Evolutionary conservation across 30 jellyfish, hydroid and myxozoan genomes (phyloP).

Genomic region (Chironex yamaguchii): DNA sequence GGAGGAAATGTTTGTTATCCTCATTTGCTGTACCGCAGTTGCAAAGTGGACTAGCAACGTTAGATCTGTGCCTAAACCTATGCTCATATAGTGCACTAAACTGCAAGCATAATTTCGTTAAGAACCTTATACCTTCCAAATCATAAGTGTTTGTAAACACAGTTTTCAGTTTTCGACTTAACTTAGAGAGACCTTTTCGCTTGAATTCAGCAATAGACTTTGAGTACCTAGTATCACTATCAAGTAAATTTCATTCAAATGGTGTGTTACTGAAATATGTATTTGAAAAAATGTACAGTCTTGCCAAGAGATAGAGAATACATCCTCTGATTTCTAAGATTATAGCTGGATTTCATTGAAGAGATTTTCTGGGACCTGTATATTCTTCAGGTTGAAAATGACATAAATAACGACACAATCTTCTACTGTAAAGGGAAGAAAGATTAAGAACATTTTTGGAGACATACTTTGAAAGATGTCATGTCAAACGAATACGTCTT

Average conservation of each 20-base stretch:
- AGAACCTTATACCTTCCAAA: no score
- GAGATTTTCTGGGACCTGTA: slow-evolving; percentile 39
- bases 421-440: background rate
- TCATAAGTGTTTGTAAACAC: no score
- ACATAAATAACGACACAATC: slow-evolving; percentile 40
- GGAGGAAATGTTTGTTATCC: slow-evolving; percentile 51
- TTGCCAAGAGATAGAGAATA: slow-evolving; percentile 14
- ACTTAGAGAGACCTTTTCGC: background rate
- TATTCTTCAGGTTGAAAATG: slow-evolving; percentile 33
- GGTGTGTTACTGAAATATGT: slow-evolving; percentile 18
- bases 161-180: background rate
- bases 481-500: slow-evolving; percentile 37
- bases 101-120: no score
- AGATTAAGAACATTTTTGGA: slow-evolving; percentile 26
- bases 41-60: slow-evolving; percentile 30
- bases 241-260: no score
- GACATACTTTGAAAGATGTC: slow-evolving; percentile 31
- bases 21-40: slow-evolving; percentile 48
- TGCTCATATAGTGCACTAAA: no score
- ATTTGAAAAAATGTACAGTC: slow-evolving; percentile 24
- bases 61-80: background rate
- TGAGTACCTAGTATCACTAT: background rate
- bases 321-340: slow-evolving; percentile 1
- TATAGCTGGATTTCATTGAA: slow-evolving; percentile 13
- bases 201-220: slow-evolving; percentile 5